Evolutionary conservation across 2,797 vertebrate genomes (phyloP).

Genomic region (Hapalemur alaotrensis): DNA sequence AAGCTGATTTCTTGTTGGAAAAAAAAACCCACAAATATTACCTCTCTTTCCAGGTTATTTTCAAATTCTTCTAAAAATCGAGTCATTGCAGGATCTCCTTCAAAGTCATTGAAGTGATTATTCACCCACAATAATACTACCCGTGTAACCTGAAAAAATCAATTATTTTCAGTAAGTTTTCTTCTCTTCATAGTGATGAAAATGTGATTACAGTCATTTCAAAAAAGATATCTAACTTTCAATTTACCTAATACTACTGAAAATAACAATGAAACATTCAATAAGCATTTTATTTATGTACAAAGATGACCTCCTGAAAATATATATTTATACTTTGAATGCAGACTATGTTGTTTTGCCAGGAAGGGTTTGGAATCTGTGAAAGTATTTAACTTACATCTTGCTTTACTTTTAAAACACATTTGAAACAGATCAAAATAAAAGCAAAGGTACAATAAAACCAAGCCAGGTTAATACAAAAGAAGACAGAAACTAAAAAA

Average conservation of each 20-base stretch:
- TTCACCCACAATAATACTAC: slow-evolving; percentile 99
- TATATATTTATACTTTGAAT: not conserved
- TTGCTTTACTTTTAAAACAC: not conserved
- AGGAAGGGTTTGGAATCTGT: not conserved
- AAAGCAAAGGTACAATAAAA: slow-evolving; percentile 3
- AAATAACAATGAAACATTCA: not conserved
- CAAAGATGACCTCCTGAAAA: slow-evolving; percentile 11
- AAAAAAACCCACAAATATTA: slow-evolving; percentile 77
- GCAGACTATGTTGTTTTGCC: not conserved
- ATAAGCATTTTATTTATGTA: not conserved
- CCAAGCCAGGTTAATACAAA: slow-evolving; percentile 10
- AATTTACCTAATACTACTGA: not conserved
- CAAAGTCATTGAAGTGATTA: slow-evolving; percentile 99
- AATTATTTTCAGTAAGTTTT: slow-evolving; percentile 37
- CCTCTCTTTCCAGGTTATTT: slow-evolving; percentile 98
- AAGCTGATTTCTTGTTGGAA: not conserved
- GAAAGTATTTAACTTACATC: not conserved
- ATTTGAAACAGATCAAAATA: not conserved
- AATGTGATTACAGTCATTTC: not conserved
- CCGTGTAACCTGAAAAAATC: slow-evolving; percentile 94
- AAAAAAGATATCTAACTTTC: not conserved
- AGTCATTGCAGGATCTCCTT: slow-evolving; percentile 97
- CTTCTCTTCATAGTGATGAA: not conserved
- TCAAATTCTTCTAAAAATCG: slow-evolving; percentile 98
- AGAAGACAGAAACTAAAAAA: not conserved